phyloP scores from a whole-genome alignment of 2,113 vertebrate genomes.

The Scopus umbretta region DNA sequence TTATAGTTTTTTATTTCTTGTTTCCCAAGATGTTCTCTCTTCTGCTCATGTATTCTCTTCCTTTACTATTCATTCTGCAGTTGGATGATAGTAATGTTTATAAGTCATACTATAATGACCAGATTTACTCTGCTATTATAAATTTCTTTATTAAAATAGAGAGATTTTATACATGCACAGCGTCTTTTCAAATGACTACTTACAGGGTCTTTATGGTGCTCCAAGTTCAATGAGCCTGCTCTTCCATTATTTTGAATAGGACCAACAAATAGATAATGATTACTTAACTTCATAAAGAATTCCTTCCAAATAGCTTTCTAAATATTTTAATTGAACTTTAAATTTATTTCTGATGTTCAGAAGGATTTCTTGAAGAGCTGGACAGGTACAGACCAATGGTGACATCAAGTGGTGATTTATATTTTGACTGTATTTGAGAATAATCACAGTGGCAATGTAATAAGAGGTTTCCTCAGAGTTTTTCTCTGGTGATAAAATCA shows the following conservation, averaged over 20 bases:
- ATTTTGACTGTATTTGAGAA: neutral
- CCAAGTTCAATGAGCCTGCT: neutral
- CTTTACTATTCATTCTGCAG: neutral
- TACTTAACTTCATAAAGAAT: neutral
- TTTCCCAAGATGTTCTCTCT: neutral
- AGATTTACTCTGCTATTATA: neutral
- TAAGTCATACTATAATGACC: neutral
- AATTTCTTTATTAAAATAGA: neutral
- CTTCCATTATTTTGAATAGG: neutral
- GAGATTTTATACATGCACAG: neutral
- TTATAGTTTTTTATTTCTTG: neutral
- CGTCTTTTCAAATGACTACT: neutral
- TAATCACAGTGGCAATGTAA: neutral
- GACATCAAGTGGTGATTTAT: conserved; percentile 66
- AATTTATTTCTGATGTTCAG: neutral
- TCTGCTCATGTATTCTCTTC: neutral
- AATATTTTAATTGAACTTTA: neutral
- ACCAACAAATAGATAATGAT: neutral
- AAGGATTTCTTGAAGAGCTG: neutral
- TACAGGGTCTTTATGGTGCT: neutral
- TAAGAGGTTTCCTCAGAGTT: neutral
- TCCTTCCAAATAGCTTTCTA: neutral
- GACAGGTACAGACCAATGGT: conserved; percentile 2
- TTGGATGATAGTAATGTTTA: neutral
- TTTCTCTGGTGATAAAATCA: neutral